These are phyloP conservation scores for Sphyrna mokarran DNA, from an alignment of 2,113 vertebrate species.

Conservation along the genomic window DNA sequence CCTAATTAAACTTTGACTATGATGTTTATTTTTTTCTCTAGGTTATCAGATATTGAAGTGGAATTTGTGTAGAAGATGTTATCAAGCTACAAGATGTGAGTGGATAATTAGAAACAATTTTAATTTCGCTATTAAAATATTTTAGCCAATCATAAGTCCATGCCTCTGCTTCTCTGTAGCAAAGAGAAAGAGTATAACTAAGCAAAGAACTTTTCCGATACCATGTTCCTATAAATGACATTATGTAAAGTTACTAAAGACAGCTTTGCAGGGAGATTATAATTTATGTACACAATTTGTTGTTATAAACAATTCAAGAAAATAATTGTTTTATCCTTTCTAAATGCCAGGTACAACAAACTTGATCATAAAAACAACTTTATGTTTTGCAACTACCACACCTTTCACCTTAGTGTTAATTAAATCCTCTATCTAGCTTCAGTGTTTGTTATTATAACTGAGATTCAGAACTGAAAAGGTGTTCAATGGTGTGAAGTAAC, in stretches of 20 bases:
- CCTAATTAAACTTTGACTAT: background rate
- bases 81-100: background rate
- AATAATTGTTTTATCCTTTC: too few species aligned
- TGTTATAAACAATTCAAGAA: too few species aligned
- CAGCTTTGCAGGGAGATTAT: too few species aligned
- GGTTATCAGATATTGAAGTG: background rate
- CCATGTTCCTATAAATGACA: too few species aligned
- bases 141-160: background rate
- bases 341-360: too few species aligned
- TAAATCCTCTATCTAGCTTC: background rate
- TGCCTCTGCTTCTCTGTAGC: background rate
- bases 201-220: background rate
- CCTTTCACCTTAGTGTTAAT: background rate
- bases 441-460: background rate
- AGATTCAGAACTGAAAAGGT: background rate
- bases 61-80: background rate
- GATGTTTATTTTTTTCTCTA: background rate
- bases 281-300: too few species aligned
- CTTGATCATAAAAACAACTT: background rate
- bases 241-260: too few species aligned
- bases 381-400: background rate
- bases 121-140: background rate
- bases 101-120: background rate
- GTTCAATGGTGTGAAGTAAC: background rate
- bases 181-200: background rate